Base-by-base conservation (phyloP, 2,797 vertebrate species). In the Threskiornis aethiopicus region DNA sequence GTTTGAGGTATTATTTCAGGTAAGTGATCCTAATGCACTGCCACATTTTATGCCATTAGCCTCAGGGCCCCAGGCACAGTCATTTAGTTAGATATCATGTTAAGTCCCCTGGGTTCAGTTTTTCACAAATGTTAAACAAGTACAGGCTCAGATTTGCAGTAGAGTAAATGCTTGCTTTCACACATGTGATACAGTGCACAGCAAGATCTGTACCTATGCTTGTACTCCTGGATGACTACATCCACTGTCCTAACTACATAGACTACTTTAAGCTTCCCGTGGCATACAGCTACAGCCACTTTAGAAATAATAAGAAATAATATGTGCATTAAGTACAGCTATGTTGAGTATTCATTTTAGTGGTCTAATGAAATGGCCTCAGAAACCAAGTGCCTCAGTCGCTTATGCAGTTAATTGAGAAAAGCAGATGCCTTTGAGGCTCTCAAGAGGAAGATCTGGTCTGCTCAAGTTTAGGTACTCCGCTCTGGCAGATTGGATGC, bases 1-100 rank as follows among this genome's bases (percentile, higher is more conserved):
- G 46, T 86, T 72, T 52, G 55, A 89, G 57, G 35, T 57, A 37
- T 58, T 83, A 87, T 67, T 92, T 67, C 94, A 94, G 90, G 59
- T 85, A 79, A 89, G 51, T 13, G 26, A 84, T 66, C 54, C 77
- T 76, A 87, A 80, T 33, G 66, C 7, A 7, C 33, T 76, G 59
- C 16, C 59, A 58, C 54, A 22, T 88, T 93, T 89, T 59, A 59
- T 42, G 73, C 70, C 59, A n/a, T n/a, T 77, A 61, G 71, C 88
- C 78, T 75, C 69, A 39, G 72, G 84, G 71, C 24, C 67, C 69
- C 80, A 39, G 9, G 37, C 62, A 52, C 7, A 20, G 57, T 13
- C 47, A 76, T 71, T 93, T 61, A 64, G 29, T 35, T 52, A 39
- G 77, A 41, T 35, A 77, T 2, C 62, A 44, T 3, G 3, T 62